Conservation (phyloP, 2,797 vertebrate species). For the Mus minutoides region DNA sequence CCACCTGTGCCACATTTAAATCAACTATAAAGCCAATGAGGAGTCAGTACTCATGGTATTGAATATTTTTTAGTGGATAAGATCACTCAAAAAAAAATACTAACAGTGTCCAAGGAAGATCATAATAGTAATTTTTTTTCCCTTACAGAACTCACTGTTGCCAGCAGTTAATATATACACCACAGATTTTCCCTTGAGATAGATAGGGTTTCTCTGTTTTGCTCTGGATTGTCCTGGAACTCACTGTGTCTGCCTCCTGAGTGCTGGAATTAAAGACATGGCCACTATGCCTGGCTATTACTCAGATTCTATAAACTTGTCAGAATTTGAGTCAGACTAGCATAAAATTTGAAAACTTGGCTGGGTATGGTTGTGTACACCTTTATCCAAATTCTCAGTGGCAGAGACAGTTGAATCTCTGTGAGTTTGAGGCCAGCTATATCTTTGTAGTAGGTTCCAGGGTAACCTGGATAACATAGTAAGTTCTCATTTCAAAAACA, state of each 20-base stretch:
- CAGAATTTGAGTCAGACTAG: constrained; percentile 32
- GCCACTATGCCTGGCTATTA: not conserved
- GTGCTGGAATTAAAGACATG: not conserved
- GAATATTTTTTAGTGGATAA: constrained; percentile 33
- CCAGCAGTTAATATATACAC: not conserved
- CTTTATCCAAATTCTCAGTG: not conserved
- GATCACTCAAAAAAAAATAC: constrained; percentile 38
- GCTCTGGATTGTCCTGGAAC: not conserved
- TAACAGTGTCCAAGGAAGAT: not conserved
- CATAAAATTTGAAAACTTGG: constrained; percentile 26
- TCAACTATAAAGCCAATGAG: constrained; percentile 37
- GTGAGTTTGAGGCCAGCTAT: not conserved
- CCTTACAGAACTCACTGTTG: constrained; percentile 21
- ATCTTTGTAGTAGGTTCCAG: not conserved
- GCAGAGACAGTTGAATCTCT: not conserved
- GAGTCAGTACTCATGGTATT: not conserved
- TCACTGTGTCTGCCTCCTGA: not conserved
- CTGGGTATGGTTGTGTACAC: not conserved
- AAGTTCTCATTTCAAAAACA: not conserved
- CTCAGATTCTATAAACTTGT: constrained; percentile 44
- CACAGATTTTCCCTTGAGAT: not conserved
- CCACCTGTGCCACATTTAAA: constrained; percentile 27
- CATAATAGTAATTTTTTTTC: constrained; percentile 31
- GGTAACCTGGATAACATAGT: not conserved
- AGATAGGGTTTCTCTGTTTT: not conserved